These are phyloP conservation scores for Australoheros facetus DNA, from an alignment of 2,797 vertebrate species.

Conservation along the genomic window DNA sequence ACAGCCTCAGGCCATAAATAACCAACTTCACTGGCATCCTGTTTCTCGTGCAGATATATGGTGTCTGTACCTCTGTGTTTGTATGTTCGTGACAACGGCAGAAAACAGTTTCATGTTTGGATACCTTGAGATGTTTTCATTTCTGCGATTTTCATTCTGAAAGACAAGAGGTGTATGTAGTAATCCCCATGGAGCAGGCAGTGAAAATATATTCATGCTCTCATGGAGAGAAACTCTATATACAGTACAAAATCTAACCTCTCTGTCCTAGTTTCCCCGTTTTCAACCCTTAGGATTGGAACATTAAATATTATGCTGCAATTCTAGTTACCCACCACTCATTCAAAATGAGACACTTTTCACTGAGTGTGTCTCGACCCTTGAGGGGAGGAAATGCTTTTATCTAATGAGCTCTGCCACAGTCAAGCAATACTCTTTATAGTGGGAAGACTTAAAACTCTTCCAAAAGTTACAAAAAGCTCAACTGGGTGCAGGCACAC, in stretches of 20 bases:
- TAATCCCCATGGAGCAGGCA: conserved; percentile 79
- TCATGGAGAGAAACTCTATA: conserved; percentile 28
- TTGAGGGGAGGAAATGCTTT: not conserved
- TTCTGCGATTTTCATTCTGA: conserved; percentile 98
- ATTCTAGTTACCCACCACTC: conserved; percentile 17
- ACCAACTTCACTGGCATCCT: conserved; percentile 8
- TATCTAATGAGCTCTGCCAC: conserved; percentile 55
- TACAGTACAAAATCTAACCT: not conserved
- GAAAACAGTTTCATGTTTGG: conserved; percentile 65
- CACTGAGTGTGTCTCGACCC: conserved; percentile 42
- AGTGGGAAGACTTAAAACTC: conserved; percentile 15
- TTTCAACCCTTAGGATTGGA: not conserved
- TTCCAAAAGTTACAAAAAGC: not conserved
- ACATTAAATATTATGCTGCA: not conserved
- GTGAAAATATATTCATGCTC: conserved; percentile 58
- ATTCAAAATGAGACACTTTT: conserved; percentile 37
- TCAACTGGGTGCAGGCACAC: not conserved
- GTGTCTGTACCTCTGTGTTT: conserved; percentile 20
- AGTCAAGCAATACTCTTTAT: conserved; percentile 25
- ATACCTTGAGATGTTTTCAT: conserved; percentile 92
- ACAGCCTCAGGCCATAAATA: conserved; percentile 20
- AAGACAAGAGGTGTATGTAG: conserved; percentile 91
- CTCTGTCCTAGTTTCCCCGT: not conserved
- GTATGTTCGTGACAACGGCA: conserved; percentile 48
- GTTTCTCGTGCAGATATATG: conserved; percentile 14